Evolutionary conservation across 2,113 vertebrate species (phyloP).

Genomic region (Larimichthys polyactis): DNA sequence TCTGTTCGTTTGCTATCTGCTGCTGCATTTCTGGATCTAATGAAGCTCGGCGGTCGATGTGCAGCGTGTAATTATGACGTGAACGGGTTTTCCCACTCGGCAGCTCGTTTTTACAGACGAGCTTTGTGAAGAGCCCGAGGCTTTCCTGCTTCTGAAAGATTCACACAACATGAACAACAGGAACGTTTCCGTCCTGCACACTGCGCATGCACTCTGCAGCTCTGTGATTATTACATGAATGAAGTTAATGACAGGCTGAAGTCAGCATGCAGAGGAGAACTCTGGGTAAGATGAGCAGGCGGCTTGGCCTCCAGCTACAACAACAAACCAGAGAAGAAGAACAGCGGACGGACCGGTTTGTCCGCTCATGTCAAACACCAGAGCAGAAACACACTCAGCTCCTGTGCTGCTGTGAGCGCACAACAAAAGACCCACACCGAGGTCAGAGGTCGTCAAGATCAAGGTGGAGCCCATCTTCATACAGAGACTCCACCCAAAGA

Average conservation of each 20-base stretch:
- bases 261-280: neutral
- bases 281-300: neutral
- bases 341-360: too few relatives aligned
- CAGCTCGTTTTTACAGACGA: neutral
- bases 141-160: neutral
- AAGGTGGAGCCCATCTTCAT: neutral
- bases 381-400: too few relatives aligned
- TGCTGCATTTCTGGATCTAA: too few relatives aligned
- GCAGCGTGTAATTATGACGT: conserved; percentile 33
- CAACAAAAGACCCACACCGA: neutral
- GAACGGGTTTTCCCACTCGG: conserved; percentile 39
- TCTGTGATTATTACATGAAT: neutral
- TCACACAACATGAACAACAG: too few relatives aligned
- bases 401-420: too few relatives aligned
- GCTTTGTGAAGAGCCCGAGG: neutral
- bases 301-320: conserved; percentile 10
- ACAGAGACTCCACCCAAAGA: neutral
- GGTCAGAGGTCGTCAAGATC: neutral
- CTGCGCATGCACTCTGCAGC: too few relatives aligned
- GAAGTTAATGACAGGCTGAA: neutral
- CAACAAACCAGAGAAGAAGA: neutral
- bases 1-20: too few relatives aligned
- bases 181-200: too few relatives aligned
- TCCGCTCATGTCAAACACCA: too few relatives aligned
- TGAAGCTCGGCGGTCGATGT: neutral